Evolutionary conservation across 2,113 vertebrate species (phyloP), one percentile per base, ranked within the genome.

Genomic region (Sceloporus tristichus): DNA sequence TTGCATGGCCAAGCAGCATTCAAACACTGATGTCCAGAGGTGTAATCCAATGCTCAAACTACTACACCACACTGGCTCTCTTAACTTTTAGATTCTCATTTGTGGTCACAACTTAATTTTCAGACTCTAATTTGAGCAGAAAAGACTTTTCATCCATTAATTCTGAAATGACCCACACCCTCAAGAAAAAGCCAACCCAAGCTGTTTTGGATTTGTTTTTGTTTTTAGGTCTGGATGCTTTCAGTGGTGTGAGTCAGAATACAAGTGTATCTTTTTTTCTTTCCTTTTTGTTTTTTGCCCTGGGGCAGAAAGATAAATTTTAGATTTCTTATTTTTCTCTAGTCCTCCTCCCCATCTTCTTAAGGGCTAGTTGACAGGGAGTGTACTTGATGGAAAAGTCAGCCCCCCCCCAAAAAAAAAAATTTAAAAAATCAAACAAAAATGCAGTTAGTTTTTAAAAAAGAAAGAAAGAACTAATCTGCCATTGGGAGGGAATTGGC

Each of bases 361-460:
- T 66, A 87, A 76, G 75, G 56, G 40, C 76, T 66, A 76, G 65
- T 34, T 87, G 66, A 82, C 79, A 82, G 18, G 21, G 27, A 42
- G 21, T 82, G 42, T 53, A 82, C 34, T 75, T 82, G 70, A 42
- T 87, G 18, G 19, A 40, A 87, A 74, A 59, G 2, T 74, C 34
- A 62, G 38, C 18, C n/a, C 34, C 34, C 34, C 34, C 34, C 34
- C 34, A 34, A 34, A 65, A 56, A 74, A 62, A n/a, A n/a, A n/a
- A n/a, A n/a, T n/a, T n/a, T n/a, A n/a, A n/a, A n/a, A 62, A 74
- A 9, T 11, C 11, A 56, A 62, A 19, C 68, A 81, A 87, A 68
- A 56, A 56, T 5, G 70, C 14, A 9, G 68, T 92, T 95, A 65
- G 8, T 48, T 68, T 23, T 23, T 56, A 10, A 77, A 40, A 21